Conservation (phyloP, 2,113 vertebrate species). For the Vidua chalybeata region DNA sequence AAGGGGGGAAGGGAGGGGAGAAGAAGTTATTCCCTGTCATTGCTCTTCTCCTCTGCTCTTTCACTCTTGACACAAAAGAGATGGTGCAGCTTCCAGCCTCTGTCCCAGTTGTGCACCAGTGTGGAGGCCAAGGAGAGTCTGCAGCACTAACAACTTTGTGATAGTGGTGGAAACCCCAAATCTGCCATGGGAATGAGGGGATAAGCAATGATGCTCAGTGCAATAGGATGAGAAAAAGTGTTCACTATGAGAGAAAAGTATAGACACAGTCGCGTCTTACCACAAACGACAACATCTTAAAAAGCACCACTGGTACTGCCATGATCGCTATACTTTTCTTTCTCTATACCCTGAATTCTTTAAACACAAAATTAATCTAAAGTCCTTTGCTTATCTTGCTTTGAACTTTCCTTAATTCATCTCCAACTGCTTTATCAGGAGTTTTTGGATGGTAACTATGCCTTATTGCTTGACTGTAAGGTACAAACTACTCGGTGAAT, state of each 20-base stretch:
- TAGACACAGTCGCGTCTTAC: fast-evolving
- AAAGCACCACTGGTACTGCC: not conserved
- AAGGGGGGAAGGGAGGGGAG: not conserved
- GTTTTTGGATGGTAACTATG: not conserved
- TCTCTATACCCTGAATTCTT: not conserved
- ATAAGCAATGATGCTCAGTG: not conserved
- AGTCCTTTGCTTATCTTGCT: not conserved
- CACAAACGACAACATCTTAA: fast-evolving
- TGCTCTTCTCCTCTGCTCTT: not conserved
- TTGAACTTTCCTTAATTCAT: not conserved
- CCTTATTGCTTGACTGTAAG: not conserved
- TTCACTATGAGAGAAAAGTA: not conserved
- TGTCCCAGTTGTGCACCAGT: not conserved
- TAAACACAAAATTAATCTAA: not conserved
- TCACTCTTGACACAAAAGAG: not conserved
- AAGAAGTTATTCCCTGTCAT: not conserved
- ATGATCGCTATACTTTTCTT: not conserved
- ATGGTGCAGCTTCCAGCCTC: not conserved
- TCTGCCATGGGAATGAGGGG: not conserved
- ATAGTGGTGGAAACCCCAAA: not conserved
- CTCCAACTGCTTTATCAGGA: not conserved
- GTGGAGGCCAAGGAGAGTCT: not conserved
- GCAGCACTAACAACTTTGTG: not conserved
- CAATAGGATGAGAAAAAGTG: not conserved
- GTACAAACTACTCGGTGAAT: not conserved